Evolutionary conservation across 2,113 vertebrate genomes (phyloP).

Genomic region (Hypanus sabinus): DNA sequence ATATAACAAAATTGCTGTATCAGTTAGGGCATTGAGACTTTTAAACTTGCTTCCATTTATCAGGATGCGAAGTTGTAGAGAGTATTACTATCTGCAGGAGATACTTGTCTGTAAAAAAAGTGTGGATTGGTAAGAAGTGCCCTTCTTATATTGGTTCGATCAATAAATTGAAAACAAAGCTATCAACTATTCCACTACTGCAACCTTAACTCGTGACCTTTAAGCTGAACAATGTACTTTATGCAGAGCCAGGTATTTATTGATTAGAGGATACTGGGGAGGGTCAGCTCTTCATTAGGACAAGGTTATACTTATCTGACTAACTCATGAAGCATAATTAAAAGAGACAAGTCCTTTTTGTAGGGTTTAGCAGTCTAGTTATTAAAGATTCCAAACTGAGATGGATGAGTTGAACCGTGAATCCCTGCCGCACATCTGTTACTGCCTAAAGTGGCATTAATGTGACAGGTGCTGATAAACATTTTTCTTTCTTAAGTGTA

Average conservation of each 20-base stretch:
- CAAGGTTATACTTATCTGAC: background rate
- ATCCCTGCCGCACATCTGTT: background rate
- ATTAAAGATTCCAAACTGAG: background rate
- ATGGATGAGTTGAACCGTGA: background rate
- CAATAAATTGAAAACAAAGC: background rate
- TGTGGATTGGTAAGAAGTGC: background rate
- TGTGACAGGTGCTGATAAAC: conserved; percentile 4
- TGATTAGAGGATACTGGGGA: background rate
- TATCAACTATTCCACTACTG: background rate
- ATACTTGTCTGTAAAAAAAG: background rate
- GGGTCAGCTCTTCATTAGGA: conserved; percentile 25
- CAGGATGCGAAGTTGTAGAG: background rate
- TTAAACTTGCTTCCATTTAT: background rate
- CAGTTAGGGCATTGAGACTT: background rate
- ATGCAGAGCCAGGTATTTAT: conserved; percentile 32
- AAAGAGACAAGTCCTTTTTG: conserved; percentile 24
- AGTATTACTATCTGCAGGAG: background rate
- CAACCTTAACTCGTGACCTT: conserved; percentile 4
- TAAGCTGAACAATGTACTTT: conserved; percentile 31
- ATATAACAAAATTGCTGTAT: background rate
- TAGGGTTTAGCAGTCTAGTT: background rate
- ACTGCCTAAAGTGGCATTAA: background rate
- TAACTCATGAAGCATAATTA: conserved; percentile 23
- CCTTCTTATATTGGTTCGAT: background rate
- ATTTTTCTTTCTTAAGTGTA: background rate